Base-by-base conservation (phyloP, 2,888 invertebrate species). In the Beris chalybata region DNA sequence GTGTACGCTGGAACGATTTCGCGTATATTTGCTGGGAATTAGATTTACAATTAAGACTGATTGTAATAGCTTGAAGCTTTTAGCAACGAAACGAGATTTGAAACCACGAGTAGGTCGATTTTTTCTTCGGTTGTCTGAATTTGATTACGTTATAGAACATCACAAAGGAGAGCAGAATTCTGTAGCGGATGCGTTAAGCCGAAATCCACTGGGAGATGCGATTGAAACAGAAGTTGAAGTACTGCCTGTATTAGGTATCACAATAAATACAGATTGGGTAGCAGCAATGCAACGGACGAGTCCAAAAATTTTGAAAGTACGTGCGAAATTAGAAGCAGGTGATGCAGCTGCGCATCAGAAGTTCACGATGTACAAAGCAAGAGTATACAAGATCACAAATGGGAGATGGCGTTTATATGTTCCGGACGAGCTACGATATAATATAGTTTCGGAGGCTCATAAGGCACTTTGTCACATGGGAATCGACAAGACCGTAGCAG, bases 171-270 rank as follows among this genome's bases (percentile, higher is more conserved):
- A 15, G 9, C 44, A n/a, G n/a, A 47, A 56, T 13, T 56, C 61
- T 58, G 30, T 7, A 30, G 67, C 59, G 7, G 67, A 68, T 55
- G 55, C 65, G 0, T 13, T 65, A 43, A 68, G 65, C 30, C 22
- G 67, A 30, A 43, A 48, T 6, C 32, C 58, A 9, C 55, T 68
- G 56, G 12, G 52, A 11, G 22, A 11, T 3, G n/a, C 52, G 13
- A 13, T n/a, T 9, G 52, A 52, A 13, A 32, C 32, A 9, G 15
- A 9, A 3, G 13, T 15, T 31, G 54, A 15, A 12, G 12, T 5
- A 29, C 30, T 57, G 9, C n/a, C 11, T 13, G 22, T 57, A 13
- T 57, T 57, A 12, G 43, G 38, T 13, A 57, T 57, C 12, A 57
- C 38, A 4, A 57, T 57, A 38, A 43, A 5, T 38, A 13, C 43